Conservation (phyloP, 1,140 invertebrate species). For the Brachionus koreanus region DNA sequence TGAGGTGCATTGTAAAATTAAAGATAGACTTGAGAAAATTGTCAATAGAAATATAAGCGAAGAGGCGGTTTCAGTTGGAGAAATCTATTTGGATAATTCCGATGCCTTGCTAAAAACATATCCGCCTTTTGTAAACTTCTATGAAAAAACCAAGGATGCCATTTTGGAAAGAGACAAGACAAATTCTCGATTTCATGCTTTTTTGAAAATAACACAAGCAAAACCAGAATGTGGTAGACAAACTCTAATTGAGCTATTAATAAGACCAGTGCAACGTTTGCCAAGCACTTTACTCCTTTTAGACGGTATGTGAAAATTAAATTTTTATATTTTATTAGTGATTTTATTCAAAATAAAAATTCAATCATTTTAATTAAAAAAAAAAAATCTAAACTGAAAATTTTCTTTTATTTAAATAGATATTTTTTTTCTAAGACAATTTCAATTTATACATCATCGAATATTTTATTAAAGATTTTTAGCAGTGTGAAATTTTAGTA, state of each 20-base stretch:
- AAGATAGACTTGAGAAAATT: constrained; percentile 69
- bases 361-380: too few species aligned
- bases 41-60: constrained; percentile 70
- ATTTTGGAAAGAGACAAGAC: constrained; percentile 79
- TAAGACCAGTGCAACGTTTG: constrained; percentile 89
- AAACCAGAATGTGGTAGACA: constrained; percentile 86
- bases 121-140: constrained; percentile 94
- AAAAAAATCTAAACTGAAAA: too few species aligned
- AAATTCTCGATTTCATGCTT: constrained; percentile 92
- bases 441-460: too few species aligned
- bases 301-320: constrained; percentile 71
- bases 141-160: constrained; percentile 90
- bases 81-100: constrained; percentile 76
- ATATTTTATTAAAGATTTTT: too few species aligned
- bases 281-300: constrained; percentile 88
- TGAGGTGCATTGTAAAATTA: constrained; percentile 79
- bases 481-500: too few species aligned
- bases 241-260: constrained; percentile 85
- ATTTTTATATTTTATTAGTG: constrained; percentile 3
- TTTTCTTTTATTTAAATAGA: too few species aligned
- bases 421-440: too few species aligned
- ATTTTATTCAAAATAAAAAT: background rate
- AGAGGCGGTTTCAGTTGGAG: constrained; percentile 72
- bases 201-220: constrained; percentile 73
- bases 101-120: constrained; percentile 76